These are phyloP conservation scores for Mus spicilegus DNA, from an alignment of 2,113 vertebrate genomes.

Conservation along the genomic window DNA sequence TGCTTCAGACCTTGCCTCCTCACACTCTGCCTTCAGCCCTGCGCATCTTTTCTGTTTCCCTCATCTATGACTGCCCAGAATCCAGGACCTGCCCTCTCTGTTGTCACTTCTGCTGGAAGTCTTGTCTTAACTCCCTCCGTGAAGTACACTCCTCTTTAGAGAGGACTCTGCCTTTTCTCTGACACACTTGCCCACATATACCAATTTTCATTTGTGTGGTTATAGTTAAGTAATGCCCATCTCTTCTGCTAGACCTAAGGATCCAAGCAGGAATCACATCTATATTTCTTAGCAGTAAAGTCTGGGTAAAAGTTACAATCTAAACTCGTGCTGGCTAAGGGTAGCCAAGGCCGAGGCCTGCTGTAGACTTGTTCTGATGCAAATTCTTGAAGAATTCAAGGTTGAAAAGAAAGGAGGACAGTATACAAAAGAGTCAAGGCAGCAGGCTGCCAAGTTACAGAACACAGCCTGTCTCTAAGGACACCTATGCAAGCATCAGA, in stretches of 20 bases:
- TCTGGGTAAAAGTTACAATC: not conserved
- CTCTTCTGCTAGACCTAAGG: not conserved
- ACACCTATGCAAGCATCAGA: not conserved
- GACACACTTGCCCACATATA: slow-evolving; percentile 10
- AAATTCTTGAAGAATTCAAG: not conserved
- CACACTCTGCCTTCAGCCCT: not conserved
- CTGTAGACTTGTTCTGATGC: not conserved
- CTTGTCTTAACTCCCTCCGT: not conserved
- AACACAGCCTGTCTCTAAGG: not conserved
- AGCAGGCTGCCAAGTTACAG: not conserved
- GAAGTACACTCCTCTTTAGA: not conserved
- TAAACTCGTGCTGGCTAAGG: not conserved
- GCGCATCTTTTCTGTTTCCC: not conserved
- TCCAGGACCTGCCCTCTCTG: not conserved
- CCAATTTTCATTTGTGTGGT: slow-evolving; percentile 21
- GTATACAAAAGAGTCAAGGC: not conserved
- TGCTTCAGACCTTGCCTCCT: not conserved
- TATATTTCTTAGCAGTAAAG: slow-evolving; percentile 9
- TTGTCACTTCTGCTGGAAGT: not conserved
- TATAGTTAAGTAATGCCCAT: not conserved
- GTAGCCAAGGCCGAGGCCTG: not conserved
- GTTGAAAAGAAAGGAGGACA: not conserved
- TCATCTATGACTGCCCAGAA: not conserved
- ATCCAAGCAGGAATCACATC: not conserved
- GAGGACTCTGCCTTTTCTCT: slow-evolving; percentile 22